Base-by-base conservation (phyloP, 92 coral and sea anemone genomes). In the Umimayanthus kanabou region DNA sequence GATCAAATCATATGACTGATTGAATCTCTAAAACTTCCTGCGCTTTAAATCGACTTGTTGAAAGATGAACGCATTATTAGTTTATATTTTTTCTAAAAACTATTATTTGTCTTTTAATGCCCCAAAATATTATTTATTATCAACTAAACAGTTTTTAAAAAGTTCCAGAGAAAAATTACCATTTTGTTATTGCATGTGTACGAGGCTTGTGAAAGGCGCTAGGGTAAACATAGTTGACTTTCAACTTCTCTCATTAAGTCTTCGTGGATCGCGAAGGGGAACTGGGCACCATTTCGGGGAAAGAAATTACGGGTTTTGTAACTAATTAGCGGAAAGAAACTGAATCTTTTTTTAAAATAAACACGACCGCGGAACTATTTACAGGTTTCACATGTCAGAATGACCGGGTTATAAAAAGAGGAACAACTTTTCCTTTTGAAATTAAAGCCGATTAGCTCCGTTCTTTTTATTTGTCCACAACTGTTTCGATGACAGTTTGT, bases 21-120 rank as follows among this genome's bases (percentile, higher is more conserved):
- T 10, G 39, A 40, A 69, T 10, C 13, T 43, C 23, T 69, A 47
- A 70, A 3, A 83, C 64, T 43, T 83, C 87, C 87, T 43, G 78
- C n/a, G 39, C 25, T 15, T 37, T 18, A 80, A 30, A 33, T 39
- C 6, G 47, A 80, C 73, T 8, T 80, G 87, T 69, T 33, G 78
- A 83, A 80, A 58, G 28, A 18, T 14, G 26, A 9, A 10, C 25
- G 20, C 33, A 11, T 10, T 40, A 20, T 39, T 10, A 29, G 15
- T 9, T 28, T 72, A 29, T 29, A 1, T 29, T 6, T 1, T 47
- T 7, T 47, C 50, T 47, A 10, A 47, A 47, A 47, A 47, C 9
- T 47, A 47, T 53, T 53, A 53, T 11, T 53, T 53, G 58, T 53
- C 14, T 53, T 14, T 1, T 53, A 2, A 7, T 13, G 25, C 26